Conservation (phyloP, 2,888 invertebrate species). For the Diaphora mendica region DNA sequence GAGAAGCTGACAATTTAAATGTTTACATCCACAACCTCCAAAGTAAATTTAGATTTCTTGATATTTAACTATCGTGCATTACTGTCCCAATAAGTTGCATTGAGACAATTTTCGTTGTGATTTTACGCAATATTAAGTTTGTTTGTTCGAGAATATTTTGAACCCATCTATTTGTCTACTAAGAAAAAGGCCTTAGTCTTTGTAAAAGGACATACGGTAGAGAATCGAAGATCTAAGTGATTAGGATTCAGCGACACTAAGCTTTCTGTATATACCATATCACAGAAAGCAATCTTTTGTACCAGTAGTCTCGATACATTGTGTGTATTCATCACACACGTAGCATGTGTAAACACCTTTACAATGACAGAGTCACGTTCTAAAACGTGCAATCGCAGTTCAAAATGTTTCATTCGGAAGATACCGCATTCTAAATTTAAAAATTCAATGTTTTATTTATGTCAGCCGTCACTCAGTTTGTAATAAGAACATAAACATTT, state of each 20-base stretch:
- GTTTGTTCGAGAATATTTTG: background rate
- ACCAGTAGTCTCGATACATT: background rate
- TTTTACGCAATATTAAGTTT: no score
- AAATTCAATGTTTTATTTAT: constrained; percentile 69
- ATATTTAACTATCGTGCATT: no score
- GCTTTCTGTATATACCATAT: background rate
- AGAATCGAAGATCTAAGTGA: background rate
- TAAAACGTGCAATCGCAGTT: constrained; percentile 66
- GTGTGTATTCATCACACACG: constrained; percentile 29
- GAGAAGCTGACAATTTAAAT: no score
- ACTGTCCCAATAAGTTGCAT: no score
- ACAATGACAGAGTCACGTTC: constrained; percentile 65
- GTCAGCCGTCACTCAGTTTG: constrained; percentile 51
- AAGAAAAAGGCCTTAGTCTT: background rate
- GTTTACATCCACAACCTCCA: no score
- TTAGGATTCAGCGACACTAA: background rate
- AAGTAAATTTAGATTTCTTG: no score
- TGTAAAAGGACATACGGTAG: background rate
- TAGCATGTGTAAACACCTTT: constrained; percentile 50
- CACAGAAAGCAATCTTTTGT: background rate
- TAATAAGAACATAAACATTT: constrained; percentile 51
- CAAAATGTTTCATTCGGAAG: constrained; percentile 65
- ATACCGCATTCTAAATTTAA: constrained; percentile 63
- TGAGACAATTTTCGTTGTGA: no score
- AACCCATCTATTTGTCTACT: background rate